phyloP scores from a whole-genome alignment of 2,797 vertebrate genomes.

The Oryzias sinensis region DNA sequence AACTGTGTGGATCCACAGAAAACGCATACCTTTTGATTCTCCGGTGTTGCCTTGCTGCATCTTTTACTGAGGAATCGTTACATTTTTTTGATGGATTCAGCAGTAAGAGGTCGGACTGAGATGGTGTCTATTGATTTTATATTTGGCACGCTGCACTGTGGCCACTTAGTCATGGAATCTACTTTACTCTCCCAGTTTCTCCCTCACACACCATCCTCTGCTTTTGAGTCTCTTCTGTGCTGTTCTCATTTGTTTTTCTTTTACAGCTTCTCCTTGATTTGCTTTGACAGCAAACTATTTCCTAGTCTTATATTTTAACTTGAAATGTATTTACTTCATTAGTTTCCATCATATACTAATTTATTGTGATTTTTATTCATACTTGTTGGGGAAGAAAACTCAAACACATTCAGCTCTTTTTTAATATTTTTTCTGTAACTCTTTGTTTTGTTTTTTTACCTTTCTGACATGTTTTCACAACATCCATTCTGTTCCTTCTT shows the following conservation, averaged over 20 bases:
- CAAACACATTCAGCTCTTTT: too few species aligned
- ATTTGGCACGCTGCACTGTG: slow-evolving; percentile 71
- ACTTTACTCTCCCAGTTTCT: not conserved
- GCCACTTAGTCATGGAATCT: slow-evolving; percentile 71
- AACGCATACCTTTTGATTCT: slow-evolving; percentile 23
- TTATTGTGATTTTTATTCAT: too few species aligned
- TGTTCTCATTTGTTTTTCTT: slow-evolving; percentile 13
- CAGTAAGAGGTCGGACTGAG: slow-evolving; percentile 68
- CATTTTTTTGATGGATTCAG: slow-evolving; percentile 75
- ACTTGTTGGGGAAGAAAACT: too few species aligned
- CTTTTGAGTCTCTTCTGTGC: slow-evolving; percentile 16
- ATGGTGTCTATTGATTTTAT: slow-evolving; percentile 82
- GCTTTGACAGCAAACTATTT: not conserved
- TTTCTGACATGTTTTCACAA: too few species aligned
- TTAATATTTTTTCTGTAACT: too few species aligned
- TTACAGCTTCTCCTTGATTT: slow-evolving; percentile 1
- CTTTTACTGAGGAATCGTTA: slow-evolving; percentile 72
- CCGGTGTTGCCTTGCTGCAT: slow-evolving; percentile 50
- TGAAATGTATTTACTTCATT: too few species aligned
- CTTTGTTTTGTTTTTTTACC: too few species aligned
- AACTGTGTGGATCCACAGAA: not conserved
- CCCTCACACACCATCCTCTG: slow-evolving; percentile 23
- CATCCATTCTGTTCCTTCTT: too few species aligned
- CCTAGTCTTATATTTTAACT: too few species aligned
- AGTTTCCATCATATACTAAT: too few species aligned